phyloP scores from a whole-genome alignment of 2,888 invertebrate species.

The Tuta absoluta region DNA sequence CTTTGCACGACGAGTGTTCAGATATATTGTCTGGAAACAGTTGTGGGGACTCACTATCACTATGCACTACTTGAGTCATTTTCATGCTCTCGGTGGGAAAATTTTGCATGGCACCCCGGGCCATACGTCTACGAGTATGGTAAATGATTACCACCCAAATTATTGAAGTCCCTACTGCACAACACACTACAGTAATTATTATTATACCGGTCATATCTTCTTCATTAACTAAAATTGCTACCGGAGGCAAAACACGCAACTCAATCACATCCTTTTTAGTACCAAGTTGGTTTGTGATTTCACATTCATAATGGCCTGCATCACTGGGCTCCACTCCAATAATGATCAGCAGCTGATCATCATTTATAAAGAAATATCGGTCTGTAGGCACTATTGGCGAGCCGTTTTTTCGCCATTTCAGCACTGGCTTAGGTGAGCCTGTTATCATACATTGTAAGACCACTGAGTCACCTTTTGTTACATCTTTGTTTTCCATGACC shows the following conservation, averaged over 20 bases:
- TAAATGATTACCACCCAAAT: constrained; percentile 96
- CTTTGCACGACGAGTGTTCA: constrained; percentile 88
- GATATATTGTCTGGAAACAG: constrained; percentile 85
- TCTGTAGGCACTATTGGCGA: constrained; percentile 86
- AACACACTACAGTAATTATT: constrained; percentile 93
- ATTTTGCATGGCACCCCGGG: constrained; percentile 67
- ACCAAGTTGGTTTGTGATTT: constrained; percentile 92
- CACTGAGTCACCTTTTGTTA: constrained; percentile 89
- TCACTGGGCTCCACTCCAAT: constrained; percentile 89
- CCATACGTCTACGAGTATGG: constrained; percentile 87
- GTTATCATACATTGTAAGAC: constrained; percentile 94
- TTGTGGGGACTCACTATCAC: constrained; percentile 76
- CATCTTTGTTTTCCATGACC: constrained; percentile 92
- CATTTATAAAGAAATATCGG: constrained; percentile 92
- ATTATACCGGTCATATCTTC: constrained; percentile 93
- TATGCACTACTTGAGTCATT: constrained; percentile 76
- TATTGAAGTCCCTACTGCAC: constrained; percentile 94
- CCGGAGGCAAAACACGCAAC: constrained; percentile 85
- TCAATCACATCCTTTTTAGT: constrained; percentile 86
- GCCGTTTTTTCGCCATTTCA: constrained; percentile 93
- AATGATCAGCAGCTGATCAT: constrained; percentile 93
- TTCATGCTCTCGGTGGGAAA: constrained; percentile 73
- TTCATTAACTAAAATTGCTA: constrained; percentile 81
- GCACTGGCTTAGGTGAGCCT: constrained; percentile 90
- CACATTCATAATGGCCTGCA: constrained; percentile 94